Base-by-base conservation (phyloP, 2,888 invertebrate species). In the Poecilus cupreus region DNA sequence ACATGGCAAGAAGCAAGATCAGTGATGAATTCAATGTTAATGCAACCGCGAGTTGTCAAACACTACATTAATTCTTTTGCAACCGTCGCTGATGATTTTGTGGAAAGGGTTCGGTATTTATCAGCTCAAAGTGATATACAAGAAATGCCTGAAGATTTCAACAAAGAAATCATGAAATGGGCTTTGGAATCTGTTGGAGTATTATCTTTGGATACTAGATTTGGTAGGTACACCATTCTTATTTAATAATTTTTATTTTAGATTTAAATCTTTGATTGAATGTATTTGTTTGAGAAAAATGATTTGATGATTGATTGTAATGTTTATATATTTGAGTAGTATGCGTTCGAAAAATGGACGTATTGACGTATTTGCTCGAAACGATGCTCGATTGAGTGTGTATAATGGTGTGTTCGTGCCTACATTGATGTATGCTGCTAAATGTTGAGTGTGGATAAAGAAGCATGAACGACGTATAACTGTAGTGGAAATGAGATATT, bases 111-210 rank as follows among this genome's bases (percentile, higher is more conserved):
- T 10, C 76, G 82, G 74, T 77, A 82, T 57, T 83, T 85, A 22
- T 26, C 84, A 0, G 60, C 82, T 70, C 64, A 83, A 24, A 82
- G 83, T 49, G 78, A 83, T 49, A 64, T 82, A 18, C 68, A 82
- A 26, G 85, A 87, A 84, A 86, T 87, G 86, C 86, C 87, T 0
- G 83, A 74, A 0, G 83, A 93, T 84, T 91, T 93, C 70, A 86
- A 88, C 37, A 87, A 89, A 16, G 92, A 93, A 88, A 86, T 93
- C 20, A 90, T 90, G 46, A 92, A 92, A 86, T 94, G 93, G 92
- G 90, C 93, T 1, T 87, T 94, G 76, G 94, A 94, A 88, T 92
- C 91, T 0, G 88, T 49, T 2, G 87, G 87, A 2, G 85, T 87
- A 0, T 86, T 90, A n/a, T 89, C 88, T 0, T 72, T 89, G n/a